Conservation (phyloP, 2,113 vertebrate genomes). For the Muntiacus muntjak region DNA sequence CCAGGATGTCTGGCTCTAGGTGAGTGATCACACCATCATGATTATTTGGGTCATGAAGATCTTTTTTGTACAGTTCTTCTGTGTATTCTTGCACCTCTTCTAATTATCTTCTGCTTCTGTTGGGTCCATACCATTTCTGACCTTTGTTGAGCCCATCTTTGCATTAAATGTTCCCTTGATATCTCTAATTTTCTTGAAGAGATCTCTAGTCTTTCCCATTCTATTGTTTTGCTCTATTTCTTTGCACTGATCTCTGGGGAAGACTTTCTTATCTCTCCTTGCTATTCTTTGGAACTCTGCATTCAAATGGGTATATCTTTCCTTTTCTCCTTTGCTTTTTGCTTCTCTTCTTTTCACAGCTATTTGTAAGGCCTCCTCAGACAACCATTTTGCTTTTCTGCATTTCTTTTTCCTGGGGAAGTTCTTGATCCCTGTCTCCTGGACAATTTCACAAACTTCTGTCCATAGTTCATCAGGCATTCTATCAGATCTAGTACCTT, state of each 20-base stretch:
- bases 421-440: not conserved
- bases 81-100: not conserved
- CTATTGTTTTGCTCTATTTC: not conserved
- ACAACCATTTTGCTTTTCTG: not conserved
- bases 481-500: not conserved
- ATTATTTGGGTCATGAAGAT: fast-evolving
- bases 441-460: not conserved
- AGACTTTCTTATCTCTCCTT: not conserved
- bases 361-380: not conserved
- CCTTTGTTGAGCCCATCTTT: not conserved
- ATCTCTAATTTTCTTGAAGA: not conserved
- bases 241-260: not conserved
- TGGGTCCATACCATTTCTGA: not conserved
- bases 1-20: not conserved
- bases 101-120: not conserved
- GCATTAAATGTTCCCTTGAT: not conserved
- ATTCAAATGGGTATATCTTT: not conserved
- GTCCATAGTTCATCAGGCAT: not conserved
- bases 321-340: not conserved
- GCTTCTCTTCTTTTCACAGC: not conserved
- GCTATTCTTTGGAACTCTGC: not conserved
- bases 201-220: not conserved
- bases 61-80: not conserved
- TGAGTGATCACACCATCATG: not conserved
- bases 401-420: not conserved